phyloP scores from a whole-genome alignment of 2,113 vertebrate species.

The Hypocryptadius cinnamomeus region DNA sequence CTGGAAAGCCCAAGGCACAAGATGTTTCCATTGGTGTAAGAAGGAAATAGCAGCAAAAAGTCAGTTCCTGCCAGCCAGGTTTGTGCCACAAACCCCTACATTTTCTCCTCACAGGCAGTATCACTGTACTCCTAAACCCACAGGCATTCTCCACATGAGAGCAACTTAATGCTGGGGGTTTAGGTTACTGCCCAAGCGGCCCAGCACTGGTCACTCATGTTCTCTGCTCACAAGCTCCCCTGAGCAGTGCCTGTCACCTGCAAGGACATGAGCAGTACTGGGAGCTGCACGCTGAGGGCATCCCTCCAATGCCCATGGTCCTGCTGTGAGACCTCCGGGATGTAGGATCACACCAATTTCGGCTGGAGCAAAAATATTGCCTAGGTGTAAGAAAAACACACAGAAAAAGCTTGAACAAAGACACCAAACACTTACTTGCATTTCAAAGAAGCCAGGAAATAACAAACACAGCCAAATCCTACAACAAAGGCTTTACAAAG shows the following conservation, averaged over 20 bases:
- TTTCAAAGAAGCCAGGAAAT: not conserved
- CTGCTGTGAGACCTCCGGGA: not conserved
- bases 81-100: not conserved
- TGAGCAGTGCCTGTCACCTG: not conserved
- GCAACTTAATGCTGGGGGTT: not conserved
- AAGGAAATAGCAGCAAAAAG: not conserved
- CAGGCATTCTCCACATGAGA: not conserved
- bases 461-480: not conserved
- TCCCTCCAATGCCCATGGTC: not conserved
- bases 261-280: not conserved
- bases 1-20: not conserved
- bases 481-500: not conserved
- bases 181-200: not conserved
- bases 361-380: not conserved
- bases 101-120: not conserved
- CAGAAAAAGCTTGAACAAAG: not conserved
- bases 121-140: not conserved
- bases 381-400: not conserved
- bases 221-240: not conserved
- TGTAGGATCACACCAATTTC: not conserved
- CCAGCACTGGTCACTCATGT: not conserved
- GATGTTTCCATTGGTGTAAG: not conserved
- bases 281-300: not conserved
- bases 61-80: not conserved
- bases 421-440: not conserved